phyloP scores from a whole-genome alignment of 2,888 invertebrate genomes.

The Tineola bisselliella region DNA sequence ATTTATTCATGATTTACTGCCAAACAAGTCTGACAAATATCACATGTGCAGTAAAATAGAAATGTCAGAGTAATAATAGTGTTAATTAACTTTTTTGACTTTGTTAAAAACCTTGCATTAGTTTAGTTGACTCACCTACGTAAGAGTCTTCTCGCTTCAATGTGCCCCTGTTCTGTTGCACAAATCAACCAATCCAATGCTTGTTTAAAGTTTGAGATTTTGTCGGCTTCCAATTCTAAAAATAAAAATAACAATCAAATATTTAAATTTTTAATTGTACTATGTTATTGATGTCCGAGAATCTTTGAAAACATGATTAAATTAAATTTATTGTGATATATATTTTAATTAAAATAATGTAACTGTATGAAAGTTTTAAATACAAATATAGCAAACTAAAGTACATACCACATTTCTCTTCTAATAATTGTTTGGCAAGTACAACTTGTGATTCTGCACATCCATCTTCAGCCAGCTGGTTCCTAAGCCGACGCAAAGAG shows the following conservation, averaged over 20 bases:
- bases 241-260: conserved; percentile 15
- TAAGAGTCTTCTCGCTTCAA: conserved; percentile 84
- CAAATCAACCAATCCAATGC: conserved; percentile 93
- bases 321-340: too few species aligned
- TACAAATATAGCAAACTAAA: too few species aligned
- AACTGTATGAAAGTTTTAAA: too few species aligned
- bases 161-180: conserved; percentile 91
- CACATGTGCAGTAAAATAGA: too few species aligned
- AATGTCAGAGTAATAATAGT: too few species aligned
- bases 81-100: too few species aligned
- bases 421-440: conserved; percentile 83
- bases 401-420: conserved; percentile 79
- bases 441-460: conserved; percentile 91
- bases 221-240: conserved; percentile 73
- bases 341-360: too few species aligned
- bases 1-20: too few species aligned
- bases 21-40: too few species aligned
- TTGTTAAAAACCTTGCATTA: too few species aligned
- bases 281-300: too few species aligned
- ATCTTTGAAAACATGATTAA: too few species aligned
- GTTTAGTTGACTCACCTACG: conserved; percentile 58
- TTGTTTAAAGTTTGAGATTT: conserved; percentile 79
- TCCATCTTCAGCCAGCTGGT: conserved; percentile 86
- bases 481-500: conserved; percentile 70
- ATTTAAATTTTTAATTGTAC: not conserved